Conservation (phyloP, 1,140 invertebrate species). For the Drosophila neocordata region DNA sequence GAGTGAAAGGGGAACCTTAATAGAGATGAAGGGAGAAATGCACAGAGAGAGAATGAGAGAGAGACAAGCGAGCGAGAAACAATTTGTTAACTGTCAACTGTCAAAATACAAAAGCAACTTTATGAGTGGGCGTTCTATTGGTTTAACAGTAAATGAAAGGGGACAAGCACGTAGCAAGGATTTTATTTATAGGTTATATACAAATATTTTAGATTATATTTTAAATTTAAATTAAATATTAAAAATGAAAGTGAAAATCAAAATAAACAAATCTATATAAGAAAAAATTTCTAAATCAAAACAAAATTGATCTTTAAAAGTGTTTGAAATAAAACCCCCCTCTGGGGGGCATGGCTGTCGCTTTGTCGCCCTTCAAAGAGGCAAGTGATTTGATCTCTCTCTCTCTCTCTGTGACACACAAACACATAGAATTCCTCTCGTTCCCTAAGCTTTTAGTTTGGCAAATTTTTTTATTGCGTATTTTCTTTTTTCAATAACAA, state of each 20-base stretch:
- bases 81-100: slow-evolving; percentile 19
- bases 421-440: slow-evolving; percentile 14
- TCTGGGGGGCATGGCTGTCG: not conserved
- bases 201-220: no score
- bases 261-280: no score
- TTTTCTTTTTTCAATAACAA: slow-evolving; percentile 54
- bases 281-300: no score
- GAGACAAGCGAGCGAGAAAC: slow-evolving; percentile 1
- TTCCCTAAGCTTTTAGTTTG: slow-evolving; percentile 29
- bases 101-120: not conserved
- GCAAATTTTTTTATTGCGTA: slow-evolving; percentile 53
- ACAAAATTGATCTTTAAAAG: no score
- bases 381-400: not conserved
- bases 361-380: slow-evolving; percentile 5
- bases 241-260: no score
- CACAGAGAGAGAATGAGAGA: slow-evolving; percentile 8
- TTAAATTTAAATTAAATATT: no score
- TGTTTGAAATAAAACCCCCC: no score
- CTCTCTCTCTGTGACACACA: not conserved
- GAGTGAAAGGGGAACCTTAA: no score
- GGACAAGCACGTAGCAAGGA: not conserved
- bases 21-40: not conserved
- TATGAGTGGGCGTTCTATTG: not conserved
- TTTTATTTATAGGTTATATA: not conserved
- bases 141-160: not conserved